phyloP scores from a whole-genome alignment of 2,888 invertebrate genomes.

The Notodonta dromedarius region DNA sequence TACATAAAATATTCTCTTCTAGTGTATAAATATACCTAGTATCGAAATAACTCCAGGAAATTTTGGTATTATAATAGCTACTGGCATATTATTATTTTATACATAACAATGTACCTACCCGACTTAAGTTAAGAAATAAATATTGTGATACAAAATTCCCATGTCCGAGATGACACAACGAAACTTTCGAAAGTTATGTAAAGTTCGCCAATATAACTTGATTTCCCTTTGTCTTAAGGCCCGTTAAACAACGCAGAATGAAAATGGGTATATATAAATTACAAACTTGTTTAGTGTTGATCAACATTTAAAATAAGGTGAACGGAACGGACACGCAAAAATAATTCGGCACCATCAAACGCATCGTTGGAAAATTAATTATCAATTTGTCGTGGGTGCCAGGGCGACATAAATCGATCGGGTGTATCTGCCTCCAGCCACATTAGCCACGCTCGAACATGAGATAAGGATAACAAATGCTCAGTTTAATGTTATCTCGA shows the following conservation, averaged over 20 bases:
- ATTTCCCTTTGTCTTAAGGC: neutral
- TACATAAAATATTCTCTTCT: neutral
- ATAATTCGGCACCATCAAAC: conserved; percentile 81
- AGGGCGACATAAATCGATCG: conserved; percentile 83
- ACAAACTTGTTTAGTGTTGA: conserved; percentile 54
- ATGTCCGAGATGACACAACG: neutral
- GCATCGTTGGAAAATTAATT: conserved; percentile 79
- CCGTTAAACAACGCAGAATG: too few relatives aligned
- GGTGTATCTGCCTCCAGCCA: conserved; percentile 76
- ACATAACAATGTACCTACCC: too few relatives aligned
- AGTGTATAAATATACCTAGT: too few relatives aligned
- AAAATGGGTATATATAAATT: neutral
- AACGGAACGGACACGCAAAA: conserved; percentile 62
- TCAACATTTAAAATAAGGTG: conserved; percentile 53
- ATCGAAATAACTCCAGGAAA: too few relatives aligned
- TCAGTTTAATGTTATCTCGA: conserved; percentile 82
- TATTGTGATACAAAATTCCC: neutral
- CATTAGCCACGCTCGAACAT: conserved; percentile 81
- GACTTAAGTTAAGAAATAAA: neutral
- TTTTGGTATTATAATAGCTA: too few relatives aligned
- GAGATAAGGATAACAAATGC: conserved; percentile 84
- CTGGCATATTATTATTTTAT: too few relatives aligned
- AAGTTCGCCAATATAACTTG: conserved; percentile 10
- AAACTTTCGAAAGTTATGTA: conserved; percentile 1
- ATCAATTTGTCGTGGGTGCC: conserved; percentile 84